Percentiles rank a stretch among this genome's conserved stretches.
Conservation (phyloP, 2,797 vertebrate genomes). For the Sibirionetta formosa region DNA sequence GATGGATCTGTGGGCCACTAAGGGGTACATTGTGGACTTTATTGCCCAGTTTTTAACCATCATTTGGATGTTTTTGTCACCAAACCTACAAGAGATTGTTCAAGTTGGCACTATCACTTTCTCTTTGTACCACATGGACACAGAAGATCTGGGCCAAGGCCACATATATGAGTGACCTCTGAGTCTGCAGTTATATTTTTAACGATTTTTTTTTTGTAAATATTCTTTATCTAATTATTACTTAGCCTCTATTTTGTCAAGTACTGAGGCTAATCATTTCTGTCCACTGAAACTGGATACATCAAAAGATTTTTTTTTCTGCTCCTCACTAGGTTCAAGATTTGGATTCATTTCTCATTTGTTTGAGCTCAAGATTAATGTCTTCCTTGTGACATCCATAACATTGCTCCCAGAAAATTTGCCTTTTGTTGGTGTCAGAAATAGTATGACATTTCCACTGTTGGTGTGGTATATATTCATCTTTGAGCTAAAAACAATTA, state of each 20-base stretch:
- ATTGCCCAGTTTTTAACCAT: too few species aligned
- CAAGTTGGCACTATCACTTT: too few species aligned
- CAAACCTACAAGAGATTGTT: too few species aligned
- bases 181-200: too few species aligned
- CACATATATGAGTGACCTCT: too few species aligned
- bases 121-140: too few species aligned
- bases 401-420: neutral
- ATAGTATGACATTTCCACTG: neutral
- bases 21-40: too few species aligned
- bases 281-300: neutral
- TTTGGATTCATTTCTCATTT: neutral
- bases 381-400: neutral
- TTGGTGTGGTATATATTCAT: neutral
- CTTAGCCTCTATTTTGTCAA: neutral
- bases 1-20: too few species aligned
- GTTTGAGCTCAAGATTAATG: neutral
- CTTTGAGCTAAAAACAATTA: neutral
- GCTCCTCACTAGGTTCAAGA: rapidly evolving
- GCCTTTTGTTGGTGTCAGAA: neutral
- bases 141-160: too few species aligned
- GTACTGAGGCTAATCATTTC: rapidly evolving
- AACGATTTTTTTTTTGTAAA: too few species aligned
- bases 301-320: neutral
- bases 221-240: too few species aligned
- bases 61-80: too few species aligned